Conservation (phyloP, 2,797 vertebrate genomes). For the Falco peregrinus region DNA sequence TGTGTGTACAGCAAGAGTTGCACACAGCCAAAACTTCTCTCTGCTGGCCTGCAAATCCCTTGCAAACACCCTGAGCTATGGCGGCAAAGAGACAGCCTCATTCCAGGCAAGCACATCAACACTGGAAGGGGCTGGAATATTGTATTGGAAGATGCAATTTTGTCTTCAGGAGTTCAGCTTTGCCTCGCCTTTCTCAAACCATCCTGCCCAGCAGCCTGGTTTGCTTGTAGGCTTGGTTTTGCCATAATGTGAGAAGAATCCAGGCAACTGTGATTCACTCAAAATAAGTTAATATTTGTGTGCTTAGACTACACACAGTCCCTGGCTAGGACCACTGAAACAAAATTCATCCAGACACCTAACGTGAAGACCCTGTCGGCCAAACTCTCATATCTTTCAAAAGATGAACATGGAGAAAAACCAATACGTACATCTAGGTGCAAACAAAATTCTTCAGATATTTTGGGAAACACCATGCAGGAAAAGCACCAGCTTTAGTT, state of each 20-base stretch:
- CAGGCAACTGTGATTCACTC: background rate
- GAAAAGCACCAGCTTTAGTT: background rate
- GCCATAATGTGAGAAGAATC: background rate
- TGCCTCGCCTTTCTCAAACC: background rate
- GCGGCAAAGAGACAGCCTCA: background rate
- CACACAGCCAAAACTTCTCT: background rate
- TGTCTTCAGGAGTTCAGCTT: background rate
- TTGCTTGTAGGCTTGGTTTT: background rate
- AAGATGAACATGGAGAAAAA: background rate
- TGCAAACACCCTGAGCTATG: background rate
- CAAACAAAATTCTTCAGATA: background rate
- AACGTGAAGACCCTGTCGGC: background rate
- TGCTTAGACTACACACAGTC: background rate
- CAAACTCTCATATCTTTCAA: background rate
- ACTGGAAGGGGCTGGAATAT: background rate
- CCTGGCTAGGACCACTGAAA: background rate
- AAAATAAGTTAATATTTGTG: background rate
- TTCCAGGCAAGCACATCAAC: background rate
- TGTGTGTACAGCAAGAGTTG: background rate
- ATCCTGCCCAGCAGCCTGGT: background rate
- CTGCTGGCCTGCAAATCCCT: background rate
- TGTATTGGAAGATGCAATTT: background rate
- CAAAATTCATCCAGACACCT: background rate
- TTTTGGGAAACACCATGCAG: background rate
- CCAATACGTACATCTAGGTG: rapidly evolving